phyloP scores from a whole-genome alignment of 2,888 invertebrate genomes.

The Caprella mutica region DNA sequence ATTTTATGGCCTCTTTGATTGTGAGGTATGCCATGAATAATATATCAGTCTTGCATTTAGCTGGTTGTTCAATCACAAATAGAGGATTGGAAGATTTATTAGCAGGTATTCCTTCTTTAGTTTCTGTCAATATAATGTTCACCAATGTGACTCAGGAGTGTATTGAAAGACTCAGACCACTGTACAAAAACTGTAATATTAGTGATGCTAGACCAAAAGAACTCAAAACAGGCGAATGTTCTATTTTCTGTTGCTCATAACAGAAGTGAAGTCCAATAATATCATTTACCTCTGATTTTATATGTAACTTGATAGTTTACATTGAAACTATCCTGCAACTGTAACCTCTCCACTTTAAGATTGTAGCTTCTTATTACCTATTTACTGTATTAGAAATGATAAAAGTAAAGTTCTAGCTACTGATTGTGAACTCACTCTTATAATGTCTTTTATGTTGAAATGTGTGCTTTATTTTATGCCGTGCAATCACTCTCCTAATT shows the following conservation, averaged over 20 bases:
- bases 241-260: conserved; percentile 1
- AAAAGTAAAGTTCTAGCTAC: no score
- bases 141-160: conserved; percentile 20
- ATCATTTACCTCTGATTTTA: no score
- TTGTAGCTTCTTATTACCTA: no score
- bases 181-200: neutral
- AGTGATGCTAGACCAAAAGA: neutral
- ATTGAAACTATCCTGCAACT: no score
- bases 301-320: no score
- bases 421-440: no score
- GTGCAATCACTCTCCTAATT: no score
- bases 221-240: neutral
- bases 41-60: conserved; percentile 15
- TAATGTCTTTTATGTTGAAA: no score
- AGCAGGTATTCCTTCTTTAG: conserved; percentile 14
- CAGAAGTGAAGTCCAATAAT: no score
- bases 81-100: conserved; percentile 20
- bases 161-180: conserved; percentile 19
- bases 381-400: no score
- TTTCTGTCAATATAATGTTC: conserved; percentile 19
- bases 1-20: conserved; percentile 16
- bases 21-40: conserved; percentile 17
- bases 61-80: conserved; percentile 32
- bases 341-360: no score
- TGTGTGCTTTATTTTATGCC: no score